Conservation (phyloP, 2,888 invertebrate species). For the Emmelina monodactyla region DNA sequence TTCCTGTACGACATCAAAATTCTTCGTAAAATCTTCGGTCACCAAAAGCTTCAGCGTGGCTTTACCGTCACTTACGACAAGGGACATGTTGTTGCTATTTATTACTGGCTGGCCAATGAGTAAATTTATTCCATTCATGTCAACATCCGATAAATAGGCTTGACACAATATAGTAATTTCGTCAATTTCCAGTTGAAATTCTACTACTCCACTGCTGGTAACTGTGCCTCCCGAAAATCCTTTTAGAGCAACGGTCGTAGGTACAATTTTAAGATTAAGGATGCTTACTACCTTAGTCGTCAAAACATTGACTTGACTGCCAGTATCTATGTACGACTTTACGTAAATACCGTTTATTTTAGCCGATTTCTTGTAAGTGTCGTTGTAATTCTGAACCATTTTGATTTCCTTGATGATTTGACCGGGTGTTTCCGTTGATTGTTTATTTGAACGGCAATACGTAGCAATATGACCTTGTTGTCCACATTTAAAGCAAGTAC, state of each 20-base stretch:
- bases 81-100: conserved; percentile 12
- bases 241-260: conserved; percentile 7
- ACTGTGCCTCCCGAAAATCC: conserved; percentile 13
- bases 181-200: conserved; percentile 15
- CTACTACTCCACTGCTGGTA: conserved; percentile 13
- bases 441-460: conserved; percentile 5
- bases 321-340: conserved; percentile 14
- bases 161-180: conserved; percentile 3
- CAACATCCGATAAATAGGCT: conserved; percentile 11
- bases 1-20: conserved; percentile 8
- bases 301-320: conserved; percentile 13
- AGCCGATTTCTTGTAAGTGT: conserved; percentile 11
- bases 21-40: not conserved
- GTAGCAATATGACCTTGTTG: conserved; percentile 14
- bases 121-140: conserved; percentile 14
- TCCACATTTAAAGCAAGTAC: conserved; percentile 16
- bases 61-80: conserved; percentile 11
- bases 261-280: conserved; percentile 4
- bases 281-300: not conserved
- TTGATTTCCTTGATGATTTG: too few species aligned
- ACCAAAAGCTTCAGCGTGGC: conserved; percentile 6
- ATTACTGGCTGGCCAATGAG: conserved; percentile 19
- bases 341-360: conserved; percentile 10
- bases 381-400: conserved; percentile 8
- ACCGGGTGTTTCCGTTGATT: too few species aligned